Base-by-base conservation (phyloP, 2,113 vertebrate genomes). In the Oceanodroma tethys region DNA sequence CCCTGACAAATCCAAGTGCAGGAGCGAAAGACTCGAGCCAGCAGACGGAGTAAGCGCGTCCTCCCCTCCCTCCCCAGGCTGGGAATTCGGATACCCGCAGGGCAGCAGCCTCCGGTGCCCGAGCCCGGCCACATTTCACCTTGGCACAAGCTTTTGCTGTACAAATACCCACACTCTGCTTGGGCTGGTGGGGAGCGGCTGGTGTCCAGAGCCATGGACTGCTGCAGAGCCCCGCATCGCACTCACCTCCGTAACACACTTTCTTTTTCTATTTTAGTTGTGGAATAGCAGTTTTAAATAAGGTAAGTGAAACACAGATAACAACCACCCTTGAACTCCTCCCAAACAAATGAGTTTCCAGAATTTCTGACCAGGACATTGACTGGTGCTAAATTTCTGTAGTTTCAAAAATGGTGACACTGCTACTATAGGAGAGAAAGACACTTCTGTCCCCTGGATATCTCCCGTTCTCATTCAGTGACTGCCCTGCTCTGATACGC, bases 31-130 rank as follows among this genome's bases (percentile, higher is more conserved):
- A 98, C 60, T 98, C 98, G 3, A 98, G 98, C 71, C 98, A 98
- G 67, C 98, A 99, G 96, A 99, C 98, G 88, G 98, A 98, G 98
- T 99, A 92, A 98, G 98, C 73, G 1, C 2, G 53, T 16, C 55
- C 74, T 59, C 34, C 45, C 59, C 32, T 20, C 62, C 53, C 27
- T 40, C 16, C 42, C 30, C 0, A 0, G 62, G 26, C 70, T 26
- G 30, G 1, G 30, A 7, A 25, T 8, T 36, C 1, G 3, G 53
- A 11, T 13, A 17, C 21, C n/a, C 3, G 0, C 22, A 1, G 73
- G 43, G 40, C 62, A 58, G 62, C 59, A 11, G 17, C 48, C 58
- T 13, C 50, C 3, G 0, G 4, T 0, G 4, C 23, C 68, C 9
- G 1, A 42, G 30, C 21, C 18, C 55, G 7, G 11, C 2, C 2